Evolutionary conservation across 2,888 invertebrate species (phyloP).

Genomic region (Mesoligia furuncula): DNA sequence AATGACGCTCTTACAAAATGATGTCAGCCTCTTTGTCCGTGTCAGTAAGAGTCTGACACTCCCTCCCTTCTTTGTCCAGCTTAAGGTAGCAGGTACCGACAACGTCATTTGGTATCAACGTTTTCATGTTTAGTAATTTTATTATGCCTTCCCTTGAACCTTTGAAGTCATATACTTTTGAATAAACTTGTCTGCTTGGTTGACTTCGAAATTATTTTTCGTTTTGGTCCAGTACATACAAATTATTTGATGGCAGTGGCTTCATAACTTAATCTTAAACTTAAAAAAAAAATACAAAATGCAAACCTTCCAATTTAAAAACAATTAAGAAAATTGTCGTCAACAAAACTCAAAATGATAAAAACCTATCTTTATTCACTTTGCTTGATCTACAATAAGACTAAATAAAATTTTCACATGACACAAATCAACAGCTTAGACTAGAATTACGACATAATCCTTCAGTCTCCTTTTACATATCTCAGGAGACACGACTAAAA

Average conservation of each 20-base stretch:
- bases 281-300: neutral
- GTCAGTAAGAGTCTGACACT: too few relatives aligned
- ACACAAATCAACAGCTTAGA: neutral
- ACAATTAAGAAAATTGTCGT: neutral
- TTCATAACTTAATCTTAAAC: neutral
- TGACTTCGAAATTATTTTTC: constrained; percentile 44
- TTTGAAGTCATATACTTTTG: constrained; percentile 34
- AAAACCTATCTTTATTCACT: neutral
- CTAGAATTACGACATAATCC: neutral
- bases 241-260: constrained; percentile 26
- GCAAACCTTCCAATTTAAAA: neutral
- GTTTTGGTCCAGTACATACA: constrained; percentile 45
- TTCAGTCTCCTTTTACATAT: neutral
- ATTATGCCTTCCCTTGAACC: constrained; percentile 35
- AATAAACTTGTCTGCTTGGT: constrained; percentile 55
- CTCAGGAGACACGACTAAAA: neutral
- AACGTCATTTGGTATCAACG: neutral
- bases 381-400: neutral
- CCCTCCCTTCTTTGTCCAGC: too few relatives aligned
- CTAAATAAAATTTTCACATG: too few relatives aligned
- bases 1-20: neutral
- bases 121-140: constrained; percentile 30
- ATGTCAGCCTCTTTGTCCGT: constrained; percentile 43
- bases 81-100: neutral
- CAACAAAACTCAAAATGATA: too few relatives aligned